A percentile compares a stretch with the other conserved stretches of the same genome.
Conservation (phyloP, 2,113 vertebrate genomes). For the Chrysochloris asiatica region DNA sequence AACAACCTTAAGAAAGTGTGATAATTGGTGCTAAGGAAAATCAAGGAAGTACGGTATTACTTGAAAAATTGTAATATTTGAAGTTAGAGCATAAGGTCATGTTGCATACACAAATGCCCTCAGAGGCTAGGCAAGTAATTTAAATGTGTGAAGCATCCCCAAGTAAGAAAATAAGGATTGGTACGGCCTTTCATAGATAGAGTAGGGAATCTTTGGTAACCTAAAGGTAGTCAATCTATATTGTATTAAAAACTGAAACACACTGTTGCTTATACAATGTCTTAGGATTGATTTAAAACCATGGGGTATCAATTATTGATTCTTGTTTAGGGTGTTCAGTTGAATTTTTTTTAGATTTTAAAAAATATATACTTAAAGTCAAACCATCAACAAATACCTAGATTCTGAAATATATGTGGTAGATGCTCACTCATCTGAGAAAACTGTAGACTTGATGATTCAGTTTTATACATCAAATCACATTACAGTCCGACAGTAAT, state of each 20-base stretch:
- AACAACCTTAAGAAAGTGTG: too few relatives aligned
- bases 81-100: slow-evolving; percentile 57
- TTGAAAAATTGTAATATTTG: slow-evolving; percentile 53
- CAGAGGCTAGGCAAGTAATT: slow-evolving; percentile 47
- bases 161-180: slow-evolving; percentile 6
- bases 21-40: slow-evolving; percentile 60
- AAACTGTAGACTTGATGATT: not conserved
- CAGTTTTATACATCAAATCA: not conserved
- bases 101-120: slow-evolving; percentile 16
- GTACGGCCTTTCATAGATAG: not conserved
- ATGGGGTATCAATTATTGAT: not conserved
- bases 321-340: not conserved
- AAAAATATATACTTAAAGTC: not conserved
- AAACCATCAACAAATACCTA: not conserved
- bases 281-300: not conserved
- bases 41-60: not conserved
- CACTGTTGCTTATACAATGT: not conserved
- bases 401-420: not conserved
- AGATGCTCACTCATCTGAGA: not conserved
- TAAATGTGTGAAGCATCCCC: slow-evolving; percentile 65
- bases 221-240: not conserved
- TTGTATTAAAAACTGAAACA: not conserved
- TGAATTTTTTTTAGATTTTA: not conserved
- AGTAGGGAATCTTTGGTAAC: slow-evolving; percentile 13
- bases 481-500: not conserved